Base-by-base conservation (phyloP, 2,888 invertebrate genomes). In the Thelaira solivaga region DNA sequence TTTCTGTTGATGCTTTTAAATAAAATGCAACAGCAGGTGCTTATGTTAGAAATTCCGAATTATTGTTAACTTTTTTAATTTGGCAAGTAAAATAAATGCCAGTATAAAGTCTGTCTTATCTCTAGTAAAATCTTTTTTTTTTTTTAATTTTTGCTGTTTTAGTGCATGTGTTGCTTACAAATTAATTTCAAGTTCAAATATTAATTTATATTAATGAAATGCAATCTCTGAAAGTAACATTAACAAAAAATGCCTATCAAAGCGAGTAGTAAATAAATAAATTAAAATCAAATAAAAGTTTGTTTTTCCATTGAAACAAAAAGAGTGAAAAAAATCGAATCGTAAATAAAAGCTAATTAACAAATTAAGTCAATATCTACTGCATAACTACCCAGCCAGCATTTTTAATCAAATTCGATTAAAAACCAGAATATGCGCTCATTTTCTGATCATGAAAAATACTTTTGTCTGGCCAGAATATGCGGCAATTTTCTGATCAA, bases 271-370 rank as follows among this genome's bases (percentile, higher is more conserved):
- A 16, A 51, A 20, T 45, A 43, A 64, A 22, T 36, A 72, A 62
- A 61, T 34, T 57, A 24, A 22, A 31, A 64, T 39, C 10, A 22
- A 53, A 31, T 31, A 31, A 16, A 31, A 53, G 36, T 72, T 64
- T 62, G 24, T 71, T 34, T 71, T 34, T 43, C 51, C 51, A 18
- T 53, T 24, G 45, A 10, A 29, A 20, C 31, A 53, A 36, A 22
- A 22, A 22, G 29, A 29, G 5, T 4, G 10, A 13, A 18, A 24
- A 22, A 39, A 41, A 59, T 29, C 20, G 11, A 71, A 53, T 45
- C 71, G 64, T 76, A 71, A 71, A 64, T 71, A 71, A 76, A 71
- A 65, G 65, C 47, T 61, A 76, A 71, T 71, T 45, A 45, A 59
- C 43, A 51, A 4, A 39, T 76, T 59, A 71, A 69, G 64, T 51